Base-by-base conservation (phyloP, 1,140 invertebrate genomes). In the Leucophenga varia region DNA sequence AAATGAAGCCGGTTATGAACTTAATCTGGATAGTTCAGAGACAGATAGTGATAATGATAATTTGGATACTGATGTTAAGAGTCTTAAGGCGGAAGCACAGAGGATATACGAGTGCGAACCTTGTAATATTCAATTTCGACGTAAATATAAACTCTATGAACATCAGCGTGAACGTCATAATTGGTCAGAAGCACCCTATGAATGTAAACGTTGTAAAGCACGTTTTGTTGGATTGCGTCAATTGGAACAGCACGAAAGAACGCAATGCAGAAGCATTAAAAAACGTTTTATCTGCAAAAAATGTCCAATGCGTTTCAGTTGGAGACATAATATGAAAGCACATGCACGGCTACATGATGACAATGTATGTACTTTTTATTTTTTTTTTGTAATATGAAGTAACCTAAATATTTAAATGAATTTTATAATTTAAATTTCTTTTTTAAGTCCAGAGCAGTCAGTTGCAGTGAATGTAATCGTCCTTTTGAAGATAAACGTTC, bases 1-100 rank as follows among this genome's bases (percentile, higher is more conserved):
- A 0, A 68, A 68, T 31, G 54, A 68, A 30, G 59, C 64, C 1
- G 57, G 52, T 8, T 68, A 68, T 20, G 64, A 68, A 22, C 59
- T 68, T 59, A 64, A 50, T 32, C 19, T 68, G 18, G 64, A 68
- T 28, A 68, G 64, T 31, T 68, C 64, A 0, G 64, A 68, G 31
- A 68, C 64, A 5, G 64, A 68, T 18, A 61, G 63, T 13, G 63
- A 67, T 13, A 58, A 58, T 2, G 53, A 55, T 4, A 44, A 40
- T n/a, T n/a, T n/a, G 5, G 57, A 59, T 3, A 46, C 9, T n/a
- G 56, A 64, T 30, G 64, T 68, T 22, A 57, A 68, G 2, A 13
- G 60, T 13, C 47, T 55, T 0, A 54, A n/a, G n/a, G n/a, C n/a
- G n/a, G n/a, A n/a, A n/a, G n/a, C n/a, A n/a, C n/a, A n/a, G n/a